phyloP scores from a whole-genome alignment of 2,797 vertebrate species.

The Phoxinus dragarum region DNA sequence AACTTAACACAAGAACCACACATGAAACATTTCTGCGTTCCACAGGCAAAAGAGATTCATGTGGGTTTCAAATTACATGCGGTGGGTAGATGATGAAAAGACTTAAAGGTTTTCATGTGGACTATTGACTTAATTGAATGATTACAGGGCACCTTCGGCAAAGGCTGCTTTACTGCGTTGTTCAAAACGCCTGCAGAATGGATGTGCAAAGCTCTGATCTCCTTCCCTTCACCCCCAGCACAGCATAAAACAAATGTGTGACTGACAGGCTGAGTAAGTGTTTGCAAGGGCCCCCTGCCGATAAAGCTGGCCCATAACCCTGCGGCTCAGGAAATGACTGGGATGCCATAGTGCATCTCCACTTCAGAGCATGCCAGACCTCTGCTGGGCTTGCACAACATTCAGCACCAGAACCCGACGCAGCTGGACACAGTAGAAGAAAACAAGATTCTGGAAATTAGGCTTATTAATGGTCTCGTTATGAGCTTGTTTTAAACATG shows the following conservation, averaged over 20 bases:
- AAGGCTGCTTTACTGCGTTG: neutral
- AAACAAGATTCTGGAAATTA: slow-evolving; percentile 80
- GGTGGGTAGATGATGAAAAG: neutral
- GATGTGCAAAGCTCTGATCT: slow-evolving; percentile 61
- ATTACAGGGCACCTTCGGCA: neutral
- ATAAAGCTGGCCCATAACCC: slow-evolving; percentile 91
- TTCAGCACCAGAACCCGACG: slow-evolving; percentile 84
- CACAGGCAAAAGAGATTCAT: neutral
- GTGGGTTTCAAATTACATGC: neutral
- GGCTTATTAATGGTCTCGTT: slow-evolving; percentile 65
- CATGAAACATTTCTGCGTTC: neutral
- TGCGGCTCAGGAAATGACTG: slow-evolving; percentile 96
- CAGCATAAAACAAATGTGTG: slow-evolving; percentile 81
- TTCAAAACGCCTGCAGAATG: neutral
- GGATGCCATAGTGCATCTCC: slow-evolving; percentile 92
- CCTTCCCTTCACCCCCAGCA: slow-evolving; percentile 78
- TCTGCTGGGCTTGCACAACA: slow-evolving; percentile 83
- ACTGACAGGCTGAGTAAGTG: slow-evolving; percentile 68
- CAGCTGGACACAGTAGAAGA: slow-evolving; percentile 77
- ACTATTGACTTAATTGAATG: neutral
- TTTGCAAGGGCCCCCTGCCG: slow-evolving; percentile 87
- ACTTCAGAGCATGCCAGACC: slow-evolving; percentile 88
- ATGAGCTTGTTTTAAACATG: slow-evolving; percentile 58
- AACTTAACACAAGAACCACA: neutral
- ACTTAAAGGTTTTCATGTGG: neutral